Base-by-base conservation (phyloP, 2,888 invertebrate genomes). In the Diaperis boleti region DNA sequence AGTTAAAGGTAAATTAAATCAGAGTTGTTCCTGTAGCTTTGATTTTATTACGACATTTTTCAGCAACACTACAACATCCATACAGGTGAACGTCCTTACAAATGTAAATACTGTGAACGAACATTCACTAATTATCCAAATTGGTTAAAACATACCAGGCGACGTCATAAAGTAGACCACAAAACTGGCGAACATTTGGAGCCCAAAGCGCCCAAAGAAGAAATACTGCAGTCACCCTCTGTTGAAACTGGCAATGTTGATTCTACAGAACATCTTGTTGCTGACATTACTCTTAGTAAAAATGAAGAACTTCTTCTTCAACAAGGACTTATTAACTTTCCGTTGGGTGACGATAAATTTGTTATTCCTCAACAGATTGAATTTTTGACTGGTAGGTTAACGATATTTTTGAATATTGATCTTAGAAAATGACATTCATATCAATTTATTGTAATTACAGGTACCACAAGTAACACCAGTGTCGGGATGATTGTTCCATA, bases 21-120 rank as follows among this genome's bases (percentile, higher is more conserved):
- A n/a, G n/a, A n/a, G n/a, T n/a, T 20, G 3, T 20, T 20, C 6
- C 6, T 20, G 20, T 20, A 20, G 6, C 6, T 6, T 6, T 31
- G 31, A n/a, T 3, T 7, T 8, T 8, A 11, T 55, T 22, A 55
- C 10, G 17, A 31, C 18, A 47, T 45, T 26, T 73, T 84, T 3
- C 72, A 83, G 72, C 85, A 87, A 75, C 88, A 88, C 71, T 76
- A 84, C 59, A 86, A 87, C 71, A 82, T 85, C 7, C 88, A 88
- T 72, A 85, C 84, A 0, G 86, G 86, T 1, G 79, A 80, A 42
- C 81, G 83, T 37, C 87, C 87, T 0, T 86, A 83, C 77, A 82
- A 82, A 39, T 88, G 88, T 74, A 81, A 82, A 15, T 81, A 81
- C 52, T 88, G 88, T 72, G 81, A 83, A 14, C 84, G 84, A 49